Base-by-base conservation (phyloP, 2,888 invertebrate genomes). In the Nezara viridula region DNA sequence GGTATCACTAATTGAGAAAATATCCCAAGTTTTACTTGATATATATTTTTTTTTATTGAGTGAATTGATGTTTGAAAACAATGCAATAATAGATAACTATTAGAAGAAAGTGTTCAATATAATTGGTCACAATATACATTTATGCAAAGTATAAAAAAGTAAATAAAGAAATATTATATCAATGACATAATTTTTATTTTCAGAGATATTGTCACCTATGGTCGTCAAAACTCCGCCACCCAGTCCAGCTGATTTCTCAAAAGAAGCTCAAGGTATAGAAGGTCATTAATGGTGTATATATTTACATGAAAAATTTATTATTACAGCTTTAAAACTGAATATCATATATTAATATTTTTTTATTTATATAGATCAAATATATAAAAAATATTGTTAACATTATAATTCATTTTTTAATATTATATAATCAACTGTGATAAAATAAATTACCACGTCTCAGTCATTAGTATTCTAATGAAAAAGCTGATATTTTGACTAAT, bases 191-290 rank as follows among this genome's bases (percentile, higher is more conserved):
- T 89, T 60, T 85, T 90, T 85, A 91, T 90, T 93, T 93, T 90
- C 93, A 95, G 95, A 95, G 93, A 93, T 95, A 87, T 93, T 93
- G 91, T 94, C 94, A 90, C 94, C 95, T 21, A 91, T 91, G 89
- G 91, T 91, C 40, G 95, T 95, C 60, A 95, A 95, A 92, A 96
- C 96, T 90, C 96, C 95, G 90, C 96, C 95, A 87, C 95, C 96
- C 14, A 96, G 95, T 91, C 96, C 95, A 66, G 95, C 95, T 89
- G 95, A 95, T 92, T 94, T 96, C 92, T 85, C 49, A 66, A 91
- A 91, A 89, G 91, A 91, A n/a, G 66, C 90, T 37, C 90, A 91
- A 91, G 91, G 91, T 91, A 90, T 86, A 87, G 86, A 32, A 37
- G 52, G 44, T 86, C 21, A 85, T n/a, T 85, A 85, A 37, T 73